A percentile compares a stretch with the other conserved stretches of the same genome.
These are phyloP conservation scores for Sepioteuthis lessoniana DNA, from an alignment of 2,888 invertebrate genomes.

Conservation along the genomic window DNA sequence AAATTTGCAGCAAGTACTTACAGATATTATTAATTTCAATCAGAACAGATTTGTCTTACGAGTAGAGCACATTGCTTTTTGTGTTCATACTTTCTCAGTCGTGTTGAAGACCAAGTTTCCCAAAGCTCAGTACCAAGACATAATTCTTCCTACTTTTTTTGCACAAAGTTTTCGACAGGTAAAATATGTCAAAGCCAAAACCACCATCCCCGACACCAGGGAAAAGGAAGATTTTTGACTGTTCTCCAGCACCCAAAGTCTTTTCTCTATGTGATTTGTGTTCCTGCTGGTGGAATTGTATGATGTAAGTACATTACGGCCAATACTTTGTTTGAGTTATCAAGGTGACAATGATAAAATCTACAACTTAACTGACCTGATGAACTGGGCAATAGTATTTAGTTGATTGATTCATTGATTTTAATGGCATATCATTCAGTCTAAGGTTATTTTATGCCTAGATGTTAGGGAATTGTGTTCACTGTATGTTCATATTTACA, in stretches of 20 bases:
- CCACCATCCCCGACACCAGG: slow-evolving; percentile 15
- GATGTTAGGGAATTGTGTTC: too few species aligned
- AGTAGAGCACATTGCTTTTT: not conserved
- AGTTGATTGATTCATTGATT: too few species aligned
- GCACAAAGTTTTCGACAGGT: not conserved
- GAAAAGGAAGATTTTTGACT: not conserved
- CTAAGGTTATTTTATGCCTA: too few species aligned
- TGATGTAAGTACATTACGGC: slow-evolving; percentile 37
- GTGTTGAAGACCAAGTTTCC: not conserved
- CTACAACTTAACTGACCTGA: too few species aligned
- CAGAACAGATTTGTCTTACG: not conserved
- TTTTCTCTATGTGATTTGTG: slow-evolving; percentile 40
- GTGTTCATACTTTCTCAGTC: not conserved
- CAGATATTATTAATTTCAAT: not conserved
- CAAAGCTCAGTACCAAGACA: not conserved
- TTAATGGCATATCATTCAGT: too few species aligned
- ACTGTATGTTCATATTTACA: too few species aligned
- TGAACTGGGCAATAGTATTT: too few species aligned
- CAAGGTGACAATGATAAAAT: not conserved
- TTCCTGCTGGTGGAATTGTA: slow-evolving; percentile 44
- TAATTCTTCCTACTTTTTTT: not conserved
- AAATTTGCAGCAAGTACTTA: not conserved
- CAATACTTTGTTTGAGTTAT: not conserved
- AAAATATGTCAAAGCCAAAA: not conserved
- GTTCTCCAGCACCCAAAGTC: slow-evolving; percentile 19